These are phyloP conservation scores for Napeogenes sylphis DNA, from an alignment of 2,888 invertebrate genomes.

Conservation along the genomic window DNA sequence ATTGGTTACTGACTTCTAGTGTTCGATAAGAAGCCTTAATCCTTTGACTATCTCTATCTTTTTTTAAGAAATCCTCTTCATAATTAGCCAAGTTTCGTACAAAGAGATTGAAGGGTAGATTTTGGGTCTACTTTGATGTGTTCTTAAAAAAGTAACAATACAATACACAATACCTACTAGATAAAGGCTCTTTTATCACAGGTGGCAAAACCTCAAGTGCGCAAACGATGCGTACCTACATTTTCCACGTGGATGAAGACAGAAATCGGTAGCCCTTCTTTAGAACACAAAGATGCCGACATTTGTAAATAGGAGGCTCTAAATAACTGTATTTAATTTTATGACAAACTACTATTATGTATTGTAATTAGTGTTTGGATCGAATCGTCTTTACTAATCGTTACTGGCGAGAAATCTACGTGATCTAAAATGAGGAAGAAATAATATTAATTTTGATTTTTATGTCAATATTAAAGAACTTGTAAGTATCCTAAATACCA, in stretches of 20 bases:
- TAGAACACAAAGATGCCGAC: constrained; percentile 58
- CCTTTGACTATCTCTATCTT: constrained; percentile 48
- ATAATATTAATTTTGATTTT: too few relatives aligned
- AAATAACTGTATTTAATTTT: constrained; percentile 24
- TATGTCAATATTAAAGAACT: too few relatives aligned
- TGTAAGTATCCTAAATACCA: constrained; percentile 16
- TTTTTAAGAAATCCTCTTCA: constrained; percentile 41
- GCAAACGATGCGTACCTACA: constrained; percentile 55
- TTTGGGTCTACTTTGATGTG: constrained; percentile 39
- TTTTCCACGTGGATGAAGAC: constrained; percentile 54
- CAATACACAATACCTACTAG: constrained; percentile 40
- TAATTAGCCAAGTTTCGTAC: constrained; percentile 50
- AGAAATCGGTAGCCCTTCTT: constrained; percentile 52
- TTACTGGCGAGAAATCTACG: too few relatives aligned
- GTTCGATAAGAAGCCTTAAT: constrained; percentile 40
- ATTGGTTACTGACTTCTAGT: constrained; percentile 36
- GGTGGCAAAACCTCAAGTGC: constrained; percentile 72
- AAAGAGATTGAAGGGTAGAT: constrained; percentile 32
- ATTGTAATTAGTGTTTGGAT: neutral
- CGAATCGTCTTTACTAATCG: too few relatives aligned
- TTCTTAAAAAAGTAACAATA: constrained; percentile 55
- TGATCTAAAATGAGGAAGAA: too few relatives aligned
- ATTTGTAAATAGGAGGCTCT: constrained; percentile 15
- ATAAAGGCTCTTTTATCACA: constrained; percentile 58
- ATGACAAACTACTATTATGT: neutral